These are phyloP conservation scores for Brachionus koreanus DNA, from an alignment of 1,140 invertebrate genomes.

Conservation along the genomic window DNA sequence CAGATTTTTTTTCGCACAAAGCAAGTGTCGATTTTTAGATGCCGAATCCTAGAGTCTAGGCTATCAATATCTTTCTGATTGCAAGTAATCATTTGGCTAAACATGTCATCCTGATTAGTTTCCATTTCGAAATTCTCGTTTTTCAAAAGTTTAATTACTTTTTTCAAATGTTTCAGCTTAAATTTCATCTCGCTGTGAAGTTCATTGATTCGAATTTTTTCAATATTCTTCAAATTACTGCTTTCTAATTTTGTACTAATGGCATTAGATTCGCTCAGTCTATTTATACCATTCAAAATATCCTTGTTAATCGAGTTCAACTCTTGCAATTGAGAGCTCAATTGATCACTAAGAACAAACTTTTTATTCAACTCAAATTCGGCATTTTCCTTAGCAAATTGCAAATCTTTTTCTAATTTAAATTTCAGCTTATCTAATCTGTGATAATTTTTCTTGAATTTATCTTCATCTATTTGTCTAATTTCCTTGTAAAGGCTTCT, in stretches of 20 bases:
- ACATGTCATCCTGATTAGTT: neutral
- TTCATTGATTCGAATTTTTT: conserved; percentile 1
- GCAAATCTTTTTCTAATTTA: conserved; percentile 37
- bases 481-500: conserved; percentile 20
- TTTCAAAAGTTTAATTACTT: neutral
- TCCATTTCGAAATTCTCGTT: neutral
- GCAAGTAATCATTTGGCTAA: neutral
- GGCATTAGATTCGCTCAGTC: neutral
- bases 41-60: neutral
- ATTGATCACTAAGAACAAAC: neutral
- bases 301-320: conserved; percentile 15
- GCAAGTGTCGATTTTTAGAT: neutral
- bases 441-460: neutral
- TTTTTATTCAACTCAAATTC: conserved; percentile 25
- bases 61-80: neutral
- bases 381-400: neutral
- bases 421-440: conserved; percentile 34
- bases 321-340: neutral
- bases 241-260: neutral
- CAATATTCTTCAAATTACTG: conserved; percentile 7
- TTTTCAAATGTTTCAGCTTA: neutral
- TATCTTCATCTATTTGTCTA: conserved; percentile 7
- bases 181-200: neutral
- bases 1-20: conserved; percentile 17
- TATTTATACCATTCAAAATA: conserved; percentile 35